Percentiles rank a stretch among this genome's conserved stretches.
Evolutionary conservation across 2,888 invertebrate genomes (phyloP).

Genomic region (Latrodectus elegans): DNA sequence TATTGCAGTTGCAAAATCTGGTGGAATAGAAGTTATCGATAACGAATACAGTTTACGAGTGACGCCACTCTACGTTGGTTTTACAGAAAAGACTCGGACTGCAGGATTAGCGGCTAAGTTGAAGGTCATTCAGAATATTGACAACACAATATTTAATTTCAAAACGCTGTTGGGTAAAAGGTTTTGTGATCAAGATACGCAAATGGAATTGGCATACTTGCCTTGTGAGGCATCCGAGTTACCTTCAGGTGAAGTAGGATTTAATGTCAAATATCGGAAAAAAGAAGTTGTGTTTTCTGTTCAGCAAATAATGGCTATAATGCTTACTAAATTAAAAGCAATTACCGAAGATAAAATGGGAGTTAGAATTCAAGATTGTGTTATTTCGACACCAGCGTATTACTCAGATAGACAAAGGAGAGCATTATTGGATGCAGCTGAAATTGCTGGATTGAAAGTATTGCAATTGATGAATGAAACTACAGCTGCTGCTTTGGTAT

Average conservation of each 20-base stretch:
- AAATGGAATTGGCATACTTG: constrained; percentile 40
- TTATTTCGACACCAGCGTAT: constrained; percentile 94
- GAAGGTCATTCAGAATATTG: constrained; percentile 96
- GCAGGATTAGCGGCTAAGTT: constrained; percentile 97
- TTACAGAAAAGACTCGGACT: constrained; percentile 92
- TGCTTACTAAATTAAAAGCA: constrained; percentile 96
- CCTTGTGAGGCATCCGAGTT: constrained; percentile 79
- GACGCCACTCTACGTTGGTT: constrained; percentile 98
- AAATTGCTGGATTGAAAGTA: constrained; percentile 94
- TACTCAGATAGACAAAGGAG: constrained; percentile 96
- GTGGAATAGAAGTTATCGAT: constrained; percentile 98
- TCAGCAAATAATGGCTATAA: constrained; percentile 96
- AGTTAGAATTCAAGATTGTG: constrained; percentile 94
- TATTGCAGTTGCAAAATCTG: constrained; percentile 97
- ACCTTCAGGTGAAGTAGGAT: constrained; percentile 76
- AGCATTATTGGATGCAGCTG: constrained; percentile 91
- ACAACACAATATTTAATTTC: constrained; percentile 95
- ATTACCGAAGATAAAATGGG: constrained; percentile 89
- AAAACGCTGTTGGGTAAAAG: constrained; percentile 94
- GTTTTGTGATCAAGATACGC: constrained; percentile 76
- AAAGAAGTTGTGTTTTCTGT: constrained; percentile 89
- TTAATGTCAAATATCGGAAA: constrained; percentile 85
- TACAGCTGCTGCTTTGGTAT: constrained; percentile 95
- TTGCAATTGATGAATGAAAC: constrained; percentile 97
- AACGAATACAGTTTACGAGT: constrained; percentile 98